phyloP scores from a whole-genome alignment of 2,888 invertebrate species.

The Erebia epiphron region DNA sequence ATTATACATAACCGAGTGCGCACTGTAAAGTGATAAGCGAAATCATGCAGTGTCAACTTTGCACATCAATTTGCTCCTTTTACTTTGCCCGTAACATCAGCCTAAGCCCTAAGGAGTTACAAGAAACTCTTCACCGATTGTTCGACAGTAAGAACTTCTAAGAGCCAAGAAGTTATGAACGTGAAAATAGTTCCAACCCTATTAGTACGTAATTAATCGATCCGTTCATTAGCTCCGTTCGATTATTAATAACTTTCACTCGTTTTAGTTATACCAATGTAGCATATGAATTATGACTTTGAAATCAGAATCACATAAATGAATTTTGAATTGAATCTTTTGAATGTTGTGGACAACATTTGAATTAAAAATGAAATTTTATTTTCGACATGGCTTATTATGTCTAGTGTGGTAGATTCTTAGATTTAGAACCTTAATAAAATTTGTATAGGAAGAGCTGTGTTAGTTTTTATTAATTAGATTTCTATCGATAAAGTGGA shows the following conservation, averaged over 20 bases:
- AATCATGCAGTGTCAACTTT: background rate
- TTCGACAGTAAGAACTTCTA: conserved; percentile 3
- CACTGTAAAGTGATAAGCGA: no score
- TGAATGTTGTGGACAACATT: conserved; percentile 3
- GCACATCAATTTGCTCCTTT: background rate
- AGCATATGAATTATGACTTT: background rate
- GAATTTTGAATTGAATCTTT: no score
- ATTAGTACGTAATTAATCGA: background rate
- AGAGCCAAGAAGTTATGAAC: background rate
- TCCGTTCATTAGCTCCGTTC: background rate
- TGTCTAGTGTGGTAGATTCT: background rate
- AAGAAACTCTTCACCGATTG: conserved; percentile 9
- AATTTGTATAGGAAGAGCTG: background rate
- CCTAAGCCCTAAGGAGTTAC: conserved; percentile 8
- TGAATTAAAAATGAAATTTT: background rate
- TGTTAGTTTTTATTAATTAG: background rate
- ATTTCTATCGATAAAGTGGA: background rate
- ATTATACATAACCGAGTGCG: no score
- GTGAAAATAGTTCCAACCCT: conserved; percentile 1
- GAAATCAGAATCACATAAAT: background rate
- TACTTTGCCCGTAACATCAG: background rate
- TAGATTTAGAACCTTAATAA: conserved; percentile 2
- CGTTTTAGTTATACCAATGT: background rate
- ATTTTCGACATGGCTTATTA: conserved; percentile 1
- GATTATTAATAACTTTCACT: conserved; percentile 1